These are phyloP conservation scores for Brachionus koreanus DNA, from an alignment of 1,140 invertebrate species.

Conservation along the genomic window DNA sequence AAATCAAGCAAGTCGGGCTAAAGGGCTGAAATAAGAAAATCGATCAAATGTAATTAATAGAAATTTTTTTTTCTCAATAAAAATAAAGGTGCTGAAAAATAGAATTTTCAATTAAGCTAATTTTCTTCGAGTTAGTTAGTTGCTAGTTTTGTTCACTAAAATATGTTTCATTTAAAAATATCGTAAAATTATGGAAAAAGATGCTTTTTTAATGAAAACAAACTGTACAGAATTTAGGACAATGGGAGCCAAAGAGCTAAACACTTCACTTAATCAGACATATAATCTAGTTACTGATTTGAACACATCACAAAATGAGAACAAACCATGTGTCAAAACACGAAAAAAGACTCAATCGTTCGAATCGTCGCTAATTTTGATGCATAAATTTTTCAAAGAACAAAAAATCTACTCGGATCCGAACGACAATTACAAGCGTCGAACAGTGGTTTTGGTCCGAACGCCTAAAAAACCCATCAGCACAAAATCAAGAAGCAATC, in stretches of 20 bases:
- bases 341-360: background rate
- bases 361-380: constrained; percentile 13
- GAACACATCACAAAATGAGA: background rate
- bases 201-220: constrained; percentile 9
- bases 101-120: background rate
- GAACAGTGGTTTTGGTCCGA: constrained; percentile 1
- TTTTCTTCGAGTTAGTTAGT: background rate
- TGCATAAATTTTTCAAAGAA: constrained; percentile 39
- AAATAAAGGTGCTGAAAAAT: background rate
- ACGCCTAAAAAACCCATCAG: background rate
- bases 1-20: background rate
- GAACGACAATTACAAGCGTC: constrained; percentile 4
- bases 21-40: background rate
- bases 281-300: background rate
- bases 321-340: background rate
- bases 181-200: constrained; percentile 33
- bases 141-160: constrained; percentile 7
- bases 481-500: background rate
- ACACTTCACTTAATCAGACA: background rate
- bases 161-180: constrained; percentile 28
- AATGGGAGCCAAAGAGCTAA: background rate
- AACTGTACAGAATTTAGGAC: background rate
- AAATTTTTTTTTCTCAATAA: background rate
- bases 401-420: constrained; percentile 33
- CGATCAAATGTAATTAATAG: background rate